Conservation (phyloP, 2,888 invertebrate genomes). For the Lypha dubia region DNA sequence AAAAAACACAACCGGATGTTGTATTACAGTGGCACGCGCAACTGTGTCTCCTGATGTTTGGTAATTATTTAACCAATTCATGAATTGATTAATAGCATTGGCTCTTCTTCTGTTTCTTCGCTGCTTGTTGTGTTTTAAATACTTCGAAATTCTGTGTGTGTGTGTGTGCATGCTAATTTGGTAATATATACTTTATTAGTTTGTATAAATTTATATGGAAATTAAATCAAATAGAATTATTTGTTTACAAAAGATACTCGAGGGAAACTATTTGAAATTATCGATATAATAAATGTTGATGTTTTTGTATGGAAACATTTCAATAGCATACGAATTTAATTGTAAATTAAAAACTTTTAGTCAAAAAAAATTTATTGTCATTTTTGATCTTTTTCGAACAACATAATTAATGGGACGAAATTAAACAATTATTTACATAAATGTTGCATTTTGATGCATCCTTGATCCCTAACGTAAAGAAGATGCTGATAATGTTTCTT, state of each 20-base stretch:
- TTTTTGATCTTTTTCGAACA: constrained; percentile 59
- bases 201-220: constrained; percentile 3
- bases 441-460: neutral
- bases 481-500: no score
- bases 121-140: constrained; percentile 1
- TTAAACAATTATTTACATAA: neutral
- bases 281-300: neutral
- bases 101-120: constrained; percentile 15
- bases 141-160: no score
- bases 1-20: constrained; percentile 49
- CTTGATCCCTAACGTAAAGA: no score
- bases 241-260: constrained; percentile 46
- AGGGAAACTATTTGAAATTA: constrained; percentile 53
- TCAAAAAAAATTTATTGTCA: constrained; percentile 45
- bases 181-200: neutral
- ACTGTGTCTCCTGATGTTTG: constrained; percentile 42
- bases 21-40: constrained; percentile 52
- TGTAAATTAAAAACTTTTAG: constrained; percentile 19
- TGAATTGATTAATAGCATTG: constrained; percentile 71
- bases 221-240: constrained; percentile 10
- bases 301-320: neutral
- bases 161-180: constrained; percentile 1
- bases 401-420: constrained; percentile 32
- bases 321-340: neutral
- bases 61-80: constrained; percentile 72